These are phyloP conservation scores for Pimephales promelas DNA, from an alignment of 2,113 vertebrate genomes.

Conservation along the genomic window DNA sequence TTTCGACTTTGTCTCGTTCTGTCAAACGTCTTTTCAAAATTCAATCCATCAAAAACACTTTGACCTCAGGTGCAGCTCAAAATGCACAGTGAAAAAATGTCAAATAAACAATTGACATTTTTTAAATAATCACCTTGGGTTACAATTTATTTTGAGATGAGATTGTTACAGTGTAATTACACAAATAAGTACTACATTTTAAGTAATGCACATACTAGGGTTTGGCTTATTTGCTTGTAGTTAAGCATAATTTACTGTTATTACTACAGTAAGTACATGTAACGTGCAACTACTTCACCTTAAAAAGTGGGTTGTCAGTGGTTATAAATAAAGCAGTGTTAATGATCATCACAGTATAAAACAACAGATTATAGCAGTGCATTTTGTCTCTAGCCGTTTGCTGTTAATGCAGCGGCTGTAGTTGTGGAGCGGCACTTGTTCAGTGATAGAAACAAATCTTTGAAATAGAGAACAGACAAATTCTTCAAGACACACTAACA, in stretches of 20 bases:
- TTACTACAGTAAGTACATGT: neutral
- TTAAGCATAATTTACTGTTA: neutral
- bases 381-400: neutral
- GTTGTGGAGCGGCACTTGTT: neutral
- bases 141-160: neutral
- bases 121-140: neutral
- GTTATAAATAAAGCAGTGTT: neutral
- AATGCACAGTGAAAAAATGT: neutral
- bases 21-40: neutral
- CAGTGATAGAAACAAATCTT: neutral
- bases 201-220: neutral
- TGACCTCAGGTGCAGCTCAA: neutral
- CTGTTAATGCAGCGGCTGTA: neutral
- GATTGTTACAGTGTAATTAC: neutral
- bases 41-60: neutral
- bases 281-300: neutral
- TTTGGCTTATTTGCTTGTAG: neutral
- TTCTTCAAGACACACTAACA: neutral
- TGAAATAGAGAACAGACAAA: neutral
- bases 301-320: neutral
- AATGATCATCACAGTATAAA: neutral
- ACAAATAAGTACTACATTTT: neutral
- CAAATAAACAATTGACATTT: neutral
- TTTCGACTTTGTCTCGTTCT: neutral
- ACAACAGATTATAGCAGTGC: neutral